Percentiles rank a stretch among this genome's conserved stretches.
Evolutionary conservation across 1,140 invertebrate genomes (phyloP).

Genomic region (Rhyzopertha dominica): DNA sequence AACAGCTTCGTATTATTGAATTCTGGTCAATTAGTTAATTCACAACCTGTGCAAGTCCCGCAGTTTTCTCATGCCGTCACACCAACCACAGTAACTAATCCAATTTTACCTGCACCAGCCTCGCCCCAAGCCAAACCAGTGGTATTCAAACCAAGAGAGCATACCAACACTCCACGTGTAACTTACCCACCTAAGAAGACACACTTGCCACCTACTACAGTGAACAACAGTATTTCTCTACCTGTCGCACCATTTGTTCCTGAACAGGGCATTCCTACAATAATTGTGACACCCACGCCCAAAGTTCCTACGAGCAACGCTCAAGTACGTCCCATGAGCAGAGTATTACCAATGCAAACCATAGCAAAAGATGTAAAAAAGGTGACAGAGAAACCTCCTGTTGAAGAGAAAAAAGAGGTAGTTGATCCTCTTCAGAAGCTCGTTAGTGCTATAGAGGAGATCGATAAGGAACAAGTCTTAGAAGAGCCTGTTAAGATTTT

Average conservation of each 20-base stretch:
- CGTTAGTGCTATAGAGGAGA: too few species aligned
- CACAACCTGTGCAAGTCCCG: conserved; percentile 22
- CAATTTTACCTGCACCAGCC: too few species aligned
- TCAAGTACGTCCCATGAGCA: conserved; percentile 62
- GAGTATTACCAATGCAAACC: conserved; percentile 67
- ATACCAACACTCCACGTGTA: conserved; percentile 20
- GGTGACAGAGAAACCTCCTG: too few species aligned
- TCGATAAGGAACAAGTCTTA: too few species aligned
- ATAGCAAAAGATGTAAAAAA: conserved; percentile 38
- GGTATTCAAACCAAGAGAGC: conserved; percentile 27
- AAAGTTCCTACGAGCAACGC: conserved; percentile 44
- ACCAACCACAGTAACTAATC: conserved; percentile 10
- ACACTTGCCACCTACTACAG: conserved; percentile 20
- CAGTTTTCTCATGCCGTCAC: conserved; percentile 15
- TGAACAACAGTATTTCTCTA: conserved; percentile 53
- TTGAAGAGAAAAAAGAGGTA: too few species aligned
- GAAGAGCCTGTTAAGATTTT: too few species aligned
- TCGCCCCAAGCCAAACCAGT: conserved; percentile 1
- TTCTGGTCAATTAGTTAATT: conserved; percentile 37
- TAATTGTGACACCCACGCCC: conserved; percentile 61
- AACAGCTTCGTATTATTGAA: conserved; percentile 68
- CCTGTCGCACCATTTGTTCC: conserved; percentile 54
- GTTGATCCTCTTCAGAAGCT: too few species aligned
- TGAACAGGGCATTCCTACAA: conserved; percentile 58
- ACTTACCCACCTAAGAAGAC: conserved; percentile 20